Percentiles rank a stretch among this genome's conserved stretches.
Evolutionary conservation across 2,797 vertebrate genomes (phyloP).

Genomic region (Balearica regulorum): DNA sequence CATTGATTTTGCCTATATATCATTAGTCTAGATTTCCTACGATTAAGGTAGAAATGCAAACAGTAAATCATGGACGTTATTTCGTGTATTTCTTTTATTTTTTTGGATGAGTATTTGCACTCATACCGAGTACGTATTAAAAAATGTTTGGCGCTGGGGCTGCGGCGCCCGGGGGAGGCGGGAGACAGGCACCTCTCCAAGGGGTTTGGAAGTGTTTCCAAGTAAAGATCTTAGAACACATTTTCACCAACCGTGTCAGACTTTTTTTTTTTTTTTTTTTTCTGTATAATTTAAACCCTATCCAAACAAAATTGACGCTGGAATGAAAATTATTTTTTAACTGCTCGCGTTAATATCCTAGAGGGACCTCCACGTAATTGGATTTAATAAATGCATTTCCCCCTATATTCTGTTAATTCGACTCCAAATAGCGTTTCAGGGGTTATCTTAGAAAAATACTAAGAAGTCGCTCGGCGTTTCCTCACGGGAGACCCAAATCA

Average conservation of each 20-base stretch:
- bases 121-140: neutral
- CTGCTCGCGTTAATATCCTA: constrained; percentile 44
- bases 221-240: neutral
- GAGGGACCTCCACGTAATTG: constrained; percentile 58
- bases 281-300: neutral
- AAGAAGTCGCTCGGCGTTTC: neutral
- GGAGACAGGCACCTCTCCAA: neutral
- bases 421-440: constrained; percentile 55
- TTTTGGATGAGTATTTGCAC: neutral
- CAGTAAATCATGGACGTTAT: neutral
- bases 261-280: neutral
- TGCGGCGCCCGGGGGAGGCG: neutral
- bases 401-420: constrained; percentile 47
- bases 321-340: constrained; percentile 50
- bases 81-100: fast-evolving
- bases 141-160: neutral
- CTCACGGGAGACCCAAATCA: neutral
- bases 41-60: neutral
- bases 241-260: neutral
- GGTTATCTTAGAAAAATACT: constrained; percentile 35
- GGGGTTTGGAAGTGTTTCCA: neutral
- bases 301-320: neutral
- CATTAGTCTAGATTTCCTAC: neutral
- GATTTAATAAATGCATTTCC: constrained; percentile 65
- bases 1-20: neutral